Conservation (phyloP, 2,888 invertebrate genomes). For the Tricholauxania praeusta region DNA sequence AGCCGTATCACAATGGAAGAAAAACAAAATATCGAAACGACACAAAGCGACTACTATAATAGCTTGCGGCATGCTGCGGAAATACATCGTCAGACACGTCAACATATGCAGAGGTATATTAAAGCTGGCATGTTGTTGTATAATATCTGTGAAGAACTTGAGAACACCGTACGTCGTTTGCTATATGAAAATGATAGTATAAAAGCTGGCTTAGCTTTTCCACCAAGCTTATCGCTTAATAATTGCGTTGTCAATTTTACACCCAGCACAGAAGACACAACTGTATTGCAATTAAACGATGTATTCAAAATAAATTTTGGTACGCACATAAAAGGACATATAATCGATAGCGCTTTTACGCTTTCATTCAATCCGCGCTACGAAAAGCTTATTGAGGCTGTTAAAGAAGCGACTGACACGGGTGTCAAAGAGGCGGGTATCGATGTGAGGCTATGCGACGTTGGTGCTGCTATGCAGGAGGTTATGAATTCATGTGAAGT, state of each 20-base stretch:
- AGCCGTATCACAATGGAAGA: too few species aligned
- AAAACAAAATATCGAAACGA: slow-evolving; percentile 77
- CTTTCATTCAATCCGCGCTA: slow-evolving; percentile 95
- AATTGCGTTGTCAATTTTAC: slow-evolving; percentile 99
- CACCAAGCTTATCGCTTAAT: slow-evolving; percentile 98
- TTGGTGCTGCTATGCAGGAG: slow-evolving; percentile 96
- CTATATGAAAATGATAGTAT: slow-evolving; percentile 92
- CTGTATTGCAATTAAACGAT: slow-evolving; percentile 95
- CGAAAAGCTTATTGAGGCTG: slow-evolving; percentile 92
- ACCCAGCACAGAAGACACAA: slow-evolving; percentile 97
- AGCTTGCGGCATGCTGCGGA: slow-evolving; percentile 96
- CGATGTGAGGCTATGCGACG: slow-evolving; percentile 95
- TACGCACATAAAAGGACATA: slow-evolving; percentile 96
- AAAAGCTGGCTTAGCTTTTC: slow-evolving; percentile 93
- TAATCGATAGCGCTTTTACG: slow-evolving; percentile 99
- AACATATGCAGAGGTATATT: slow-evolving; percentile 84
- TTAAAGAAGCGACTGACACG: slow-evolving; percentile 97
- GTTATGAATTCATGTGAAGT: slow-evolving; percentile 99
- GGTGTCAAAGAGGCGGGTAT: slow-evolving; percentile 95
- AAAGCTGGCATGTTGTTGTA: slow-evolving; percentile 99
- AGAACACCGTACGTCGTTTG: slow-evolving; percentile 87
- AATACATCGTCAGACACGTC: slow-evolving; percentile 88
- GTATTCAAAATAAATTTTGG: slow-evolving; percentile 99
- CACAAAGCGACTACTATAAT: slow-evolving; percentile 89
- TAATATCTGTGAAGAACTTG: slow-evolving; percentile 95